Evolutionary conservation across 2,888 invertebrate species (phyloP).

Genomic region (Thymelicus lineola): DNA sequence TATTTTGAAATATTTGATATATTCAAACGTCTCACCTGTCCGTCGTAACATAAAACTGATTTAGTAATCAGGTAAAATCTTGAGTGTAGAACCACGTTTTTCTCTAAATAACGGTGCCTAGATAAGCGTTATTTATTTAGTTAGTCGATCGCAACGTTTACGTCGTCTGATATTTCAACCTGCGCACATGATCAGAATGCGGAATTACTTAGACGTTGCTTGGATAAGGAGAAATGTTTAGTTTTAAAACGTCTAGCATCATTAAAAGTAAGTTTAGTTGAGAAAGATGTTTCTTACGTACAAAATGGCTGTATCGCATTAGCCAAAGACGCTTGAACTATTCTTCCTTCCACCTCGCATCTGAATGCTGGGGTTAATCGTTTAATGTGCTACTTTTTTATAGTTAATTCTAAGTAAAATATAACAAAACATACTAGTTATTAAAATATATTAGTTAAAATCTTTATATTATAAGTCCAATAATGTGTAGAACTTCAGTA

Average conservation of each 20-base stretch:
- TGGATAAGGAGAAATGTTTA: slow-evolving; percentile 29
- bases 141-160: slow-evolving; percentile 24
- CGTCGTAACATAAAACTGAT: not conserved
- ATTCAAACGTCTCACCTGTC: not conserved
- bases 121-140: slow-evolving; percentile 30
- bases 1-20: slow-evolving; percentile 26
- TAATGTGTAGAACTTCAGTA: too few relatives aligned
- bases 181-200: slow-evolving; percentile 31
- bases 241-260: slow-evolving; percentile 2
- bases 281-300: not conserved
- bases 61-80: slow-evolving; percentile 17
- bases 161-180: slow-evolving; percentile 32
- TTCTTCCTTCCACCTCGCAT: too few relatives aligned
- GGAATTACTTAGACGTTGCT: slow-evolving; percentile 35
- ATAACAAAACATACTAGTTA: too few relatives aligned
- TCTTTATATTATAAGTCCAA: too few relatives aligned
- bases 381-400: too few relatives aligned
- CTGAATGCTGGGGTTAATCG: too few relatives aligned
- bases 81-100: slow-evolving; percentile 10
- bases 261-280: not conserved
- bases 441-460: too few relatives aligned
- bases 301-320: too few relatives aligned
- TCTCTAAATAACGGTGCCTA: slow-evolving; percentile 11
- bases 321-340: too few relatives aligned
- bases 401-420: too few relatives aligned